Conservation (phyloP, 2,888 invertebrate species). For the Cerceris rybyensis region DNA sequence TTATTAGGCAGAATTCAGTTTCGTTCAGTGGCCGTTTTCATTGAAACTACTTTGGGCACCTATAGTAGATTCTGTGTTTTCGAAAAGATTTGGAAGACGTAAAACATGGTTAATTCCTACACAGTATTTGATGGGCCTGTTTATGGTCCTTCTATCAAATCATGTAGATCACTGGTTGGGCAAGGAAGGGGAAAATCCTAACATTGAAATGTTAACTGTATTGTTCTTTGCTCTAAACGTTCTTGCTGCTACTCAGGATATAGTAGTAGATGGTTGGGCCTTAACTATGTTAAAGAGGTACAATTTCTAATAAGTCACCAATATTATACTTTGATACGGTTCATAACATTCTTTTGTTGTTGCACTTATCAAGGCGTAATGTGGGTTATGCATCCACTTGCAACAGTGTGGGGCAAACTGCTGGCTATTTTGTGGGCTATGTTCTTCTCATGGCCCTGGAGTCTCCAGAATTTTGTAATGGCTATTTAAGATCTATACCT, state of each 20-base stretch:
- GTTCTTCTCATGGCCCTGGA: constrained; percentile 98
- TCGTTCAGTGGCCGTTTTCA: constrained; percentile 95
- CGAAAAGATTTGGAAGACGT: constrained; percentile 92
- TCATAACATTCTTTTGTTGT: neutral
- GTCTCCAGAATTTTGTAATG: constrained; percentile 97
- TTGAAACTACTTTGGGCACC: constrained; percentile 99
- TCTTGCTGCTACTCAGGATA: constrained; percentile 99
- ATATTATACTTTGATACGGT: no score
- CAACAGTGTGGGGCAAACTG: constrained; percentile 99
- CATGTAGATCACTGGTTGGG: constrained; percentile 91
- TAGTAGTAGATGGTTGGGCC: constrained; percentile 99
- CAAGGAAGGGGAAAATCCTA: constrained; percentile 84
- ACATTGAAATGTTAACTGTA: constrained; percentile 90
- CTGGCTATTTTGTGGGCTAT: constrained; percentile 98
- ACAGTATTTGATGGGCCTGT: constrained; percentile 94
- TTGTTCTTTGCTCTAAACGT: constrained; percentile 97
- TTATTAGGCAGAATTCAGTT: constrained; percentile 92
- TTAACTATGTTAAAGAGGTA: constrained; percentile 98
- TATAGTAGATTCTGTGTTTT: constrained; percentile 96
- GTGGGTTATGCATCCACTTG: constrained; percentile 99
- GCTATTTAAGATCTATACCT: constrained; percentile 90
- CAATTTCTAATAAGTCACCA: neutral
- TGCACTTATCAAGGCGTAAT: constrained; percentile 83
- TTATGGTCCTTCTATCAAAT: constrained; percentile 93
- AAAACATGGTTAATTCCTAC: constrained; percentile 98